Evolutionary conservation across 2,797 vertebrate genomes (phyloP).

Genomic region (Chromobotia macracanthus): DNA sequence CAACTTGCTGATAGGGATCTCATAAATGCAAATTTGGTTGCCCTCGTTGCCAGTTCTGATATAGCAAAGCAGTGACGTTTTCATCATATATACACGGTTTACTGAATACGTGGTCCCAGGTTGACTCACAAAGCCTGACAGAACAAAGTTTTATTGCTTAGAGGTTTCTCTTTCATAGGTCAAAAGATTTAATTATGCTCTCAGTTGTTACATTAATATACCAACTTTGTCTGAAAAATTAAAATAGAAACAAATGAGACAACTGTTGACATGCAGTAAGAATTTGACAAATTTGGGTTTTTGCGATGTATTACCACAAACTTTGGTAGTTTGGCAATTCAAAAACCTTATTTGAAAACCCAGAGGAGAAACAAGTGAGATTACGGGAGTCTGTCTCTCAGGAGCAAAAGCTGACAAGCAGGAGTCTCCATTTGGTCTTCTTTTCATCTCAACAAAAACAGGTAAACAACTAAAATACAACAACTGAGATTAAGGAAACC

Average conservation of each 20-base stretch:
- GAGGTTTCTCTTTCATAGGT: constrained; percentile 6
- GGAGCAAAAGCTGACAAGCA: not conserved
- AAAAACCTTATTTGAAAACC: too few relatives aligned
- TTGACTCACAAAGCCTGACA: constrained; percentile 1
- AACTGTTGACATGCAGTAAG: not conserved
- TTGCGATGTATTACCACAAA: not conserved
- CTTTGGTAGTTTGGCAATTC: not conserved
- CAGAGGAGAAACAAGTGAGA: not conserved
- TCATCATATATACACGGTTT: constrained; percentile 15
- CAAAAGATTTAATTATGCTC: constrained; percentile 11
- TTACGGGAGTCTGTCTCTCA: too few relatives aligned
- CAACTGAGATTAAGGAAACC: not conserved
- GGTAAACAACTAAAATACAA: not conserved
- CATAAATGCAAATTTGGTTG: constrained; percentile 56
- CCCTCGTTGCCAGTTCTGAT: constrained; percentile 41
- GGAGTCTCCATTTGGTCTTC: not conserved
- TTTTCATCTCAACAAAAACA: not conserved
- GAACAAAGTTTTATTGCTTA: not conserved
- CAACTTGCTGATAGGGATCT: constrained; percentile 57
- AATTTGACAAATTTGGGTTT: not conserved
- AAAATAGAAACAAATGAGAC: not conserved
- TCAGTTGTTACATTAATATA: not conserved
- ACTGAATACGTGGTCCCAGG: constrained; percentile 17
- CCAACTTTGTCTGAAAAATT: not conserved
- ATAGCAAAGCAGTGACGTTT: constrained; percentile 20